These are phyloP conservation scores for Muntiacus muntjak DNA, from an alignment of 2,113 vertebrate genomes.

Conservation along the genomic window DNA sequence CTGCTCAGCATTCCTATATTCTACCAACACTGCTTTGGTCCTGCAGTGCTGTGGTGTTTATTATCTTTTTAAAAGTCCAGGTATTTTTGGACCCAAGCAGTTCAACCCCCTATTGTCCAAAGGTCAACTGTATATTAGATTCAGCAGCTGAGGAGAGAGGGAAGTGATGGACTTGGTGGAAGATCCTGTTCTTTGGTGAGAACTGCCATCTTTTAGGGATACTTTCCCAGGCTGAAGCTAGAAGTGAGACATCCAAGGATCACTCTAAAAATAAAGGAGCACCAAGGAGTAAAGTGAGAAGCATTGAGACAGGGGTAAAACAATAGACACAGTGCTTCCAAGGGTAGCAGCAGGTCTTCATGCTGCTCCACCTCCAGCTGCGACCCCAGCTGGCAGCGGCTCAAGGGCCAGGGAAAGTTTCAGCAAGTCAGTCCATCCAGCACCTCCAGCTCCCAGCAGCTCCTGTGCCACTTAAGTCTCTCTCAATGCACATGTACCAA, in stretches of 20 bases:
- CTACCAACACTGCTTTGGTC: neutral
- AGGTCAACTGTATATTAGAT: neutral
- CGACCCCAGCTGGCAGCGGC: conserved; percentile 93
- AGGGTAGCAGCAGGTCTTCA: conserved; percentile 90
- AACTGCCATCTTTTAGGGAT: neutral
- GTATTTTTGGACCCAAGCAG: neutral
- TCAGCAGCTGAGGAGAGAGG: neutral
- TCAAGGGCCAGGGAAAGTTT: conserved; percentile 93
- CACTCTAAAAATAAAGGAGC: conserved; percentile 88
- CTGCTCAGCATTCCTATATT: neutral
- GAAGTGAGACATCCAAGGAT: conserved; percentile 88
- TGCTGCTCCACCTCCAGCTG: conserved; percentile 95
- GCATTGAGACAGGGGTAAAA: conserved; percentile 91
- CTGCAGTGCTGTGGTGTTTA: neutral
- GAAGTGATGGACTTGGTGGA: neutral
- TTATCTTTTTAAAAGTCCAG: neutral
- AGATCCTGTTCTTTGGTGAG: neutral
- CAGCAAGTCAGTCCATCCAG: conserved; percentile 85
- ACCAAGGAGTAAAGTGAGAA: conserved; percentile 90
- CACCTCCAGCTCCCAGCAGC: conserved; percentile 92
- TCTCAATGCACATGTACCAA: conserved; percentile 91
- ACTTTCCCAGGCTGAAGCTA: neutral
- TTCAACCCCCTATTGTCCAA: neutral
- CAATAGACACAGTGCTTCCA: conserved; percentile 93
- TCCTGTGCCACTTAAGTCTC: conserved; percentile 91